phyloP scores from a whole-genome alignment of 2,113 vertebrate genomes.

The Platysteira castanea region DNA sequence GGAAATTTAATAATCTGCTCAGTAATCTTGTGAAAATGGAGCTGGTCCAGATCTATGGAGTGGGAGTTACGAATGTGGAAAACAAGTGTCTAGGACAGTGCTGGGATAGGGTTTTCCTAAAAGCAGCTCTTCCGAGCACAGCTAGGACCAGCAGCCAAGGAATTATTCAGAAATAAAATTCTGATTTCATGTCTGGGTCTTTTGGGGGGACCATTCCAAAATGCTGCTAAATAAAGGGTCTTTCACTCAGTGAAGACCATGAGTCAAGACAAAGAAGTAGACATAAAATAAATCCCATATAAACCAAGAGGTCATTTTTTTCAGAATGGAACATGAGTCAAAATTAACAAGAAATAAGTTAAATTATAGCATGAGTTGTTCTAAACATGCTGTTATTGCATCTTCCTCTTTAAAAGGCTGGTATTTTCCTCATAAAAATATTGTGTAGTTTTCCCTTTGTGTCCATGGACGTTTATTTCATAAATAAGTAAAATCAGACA shows the following conservation, averaged over 20 bases:
- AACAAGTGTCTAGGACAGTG: background rate
- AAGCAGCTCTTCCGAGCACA: background rate
- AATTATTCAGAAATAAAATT: background rate
- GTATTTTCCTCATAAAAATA: background rate
- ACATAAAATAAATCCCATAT: background rate
- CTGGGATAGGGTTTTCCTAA: background rate
- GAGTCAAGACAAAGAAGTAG: background rate
- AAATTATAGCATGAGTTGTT: background rate
- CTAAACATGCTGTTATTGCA: background rate
- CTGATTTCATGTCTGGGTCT: background rate
- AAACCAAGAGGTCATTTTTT: background rate
- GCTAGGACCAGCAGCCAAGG: background rate
- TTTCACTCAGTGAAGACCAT: background rate
- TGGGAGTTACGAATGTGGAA: background rate
- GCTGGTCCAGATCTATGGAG: background rate
- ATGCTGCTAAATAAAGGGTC: background rate
- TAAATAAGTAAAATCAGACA: background rate
- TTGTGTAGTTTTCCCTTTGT: background rate
- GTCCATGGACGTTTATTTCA: background rate
- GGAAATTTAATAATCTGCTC: background rate
- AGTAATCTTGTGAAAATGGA: background rate
- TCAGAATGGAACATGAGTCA: background rate
- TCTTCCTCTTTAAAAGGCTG: background rate
- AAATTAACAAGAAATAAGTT: background rate
- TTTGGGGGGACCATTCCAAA: background rate